Evolutionary conservation across 2,888 invertebrate species (phyloP).

Genomic region (Lycia hirtaria): DNA sequence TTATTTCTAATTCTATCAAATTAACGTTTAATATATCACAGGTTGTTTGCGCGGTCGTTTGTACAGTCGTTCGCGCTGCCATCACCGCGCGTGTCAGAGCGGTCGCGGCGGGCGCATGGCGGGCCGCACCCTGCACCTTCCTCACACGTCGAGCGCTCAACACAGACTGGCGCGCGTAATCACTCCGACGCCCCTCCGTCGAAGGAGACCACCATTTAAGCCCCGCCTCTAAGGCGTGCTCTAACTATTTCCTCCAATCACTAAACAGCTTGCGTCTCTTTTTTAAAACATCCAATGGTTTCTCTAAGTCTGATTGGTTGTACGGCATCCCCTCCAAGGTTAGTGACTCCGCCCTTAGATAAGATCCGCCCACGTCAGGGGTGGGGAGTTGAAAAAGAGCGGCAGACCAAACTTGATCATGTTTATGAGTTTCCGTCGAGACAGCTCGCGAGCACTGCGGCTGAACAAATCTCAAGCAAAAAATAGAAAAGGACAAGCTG

Average conservation of each 20-base stretch:
- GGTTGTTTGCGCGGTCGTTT: slow-evolving; percentile 77
- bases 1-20: slow-evolving; percentile 63
- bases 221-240: slow-evolving; percentile 71
- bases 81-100: slow-evolving; percentile 77
- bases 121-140: slow-evolving; percentile 71
- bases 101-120: slow-evolving; percentile 77
- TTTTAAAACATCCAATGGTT: slow-evolving; percentile 61
- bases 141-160: slow-evolving; percentile 73
- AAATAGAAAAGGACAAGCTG: slow-evolving; percentile 82
- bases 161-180: slow-evolving; percentile 82
- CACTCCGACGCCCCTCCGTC: slow-evolving; percentile 79
- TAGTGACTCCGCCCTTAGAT: slow-evolving; percentile 52
- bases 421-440: slow-evolving; percentile 84
- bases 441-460: slow-evolving; percentile 76
- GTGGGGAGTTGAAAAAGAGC: slow-evolving; percentile 78
- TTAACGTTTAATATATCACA: slow-evolving; percentile 80
- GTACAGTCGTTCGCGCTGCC: slow-evolving; percentile 81
- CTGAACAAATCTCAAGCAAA: slow-evolving; percentile 84
- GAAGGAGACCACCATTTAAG: slow-evolving; percentile 74
- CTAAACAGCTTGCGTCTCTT: slow-evolving; percentile 64
- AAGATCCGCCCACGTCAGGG: slow-evolving; percentile 62
- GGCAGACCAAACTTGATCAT: slow-evolving; percentile 79
- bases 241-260: slow-evolving; percentile 63
- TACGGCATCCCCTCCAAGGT: slow-evolving; percentile 59
- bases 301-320: slow-evolving; percentile 65